These are phyloP conservation scores for Lepus townsendii DNA, from an alignment of 2,797 vertebrate species.

Conservation along the genomic window DNA sequence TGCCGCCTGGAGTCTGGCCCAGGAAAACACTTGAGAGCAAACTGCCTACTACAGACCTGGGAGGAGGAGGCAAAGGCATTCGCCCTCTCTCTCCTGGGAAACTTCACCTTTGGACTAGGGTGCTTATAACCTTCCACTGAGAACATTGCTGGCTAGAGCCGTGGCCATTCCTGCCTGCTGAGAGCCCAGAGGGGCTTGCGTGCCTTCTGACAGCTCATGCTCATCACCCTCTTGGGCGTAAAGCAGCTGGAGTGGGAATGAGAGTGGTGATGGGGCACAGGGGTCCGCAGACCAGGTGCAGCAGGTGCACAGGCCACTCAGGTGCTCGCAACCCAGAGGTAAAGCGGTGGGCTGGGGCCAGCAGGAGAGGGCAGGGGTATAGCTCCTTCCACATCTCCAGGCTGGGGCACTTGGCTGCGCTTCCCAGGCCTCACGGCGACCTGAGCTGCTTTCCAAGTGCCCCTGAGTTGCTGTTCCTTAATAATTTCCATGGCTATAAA, in stretches of 20 bases:
- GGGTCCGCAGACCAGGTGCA: not conserved
- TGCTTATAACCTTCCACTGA: constrained; percentile 18
- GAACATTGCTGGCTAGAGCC: not conserved
- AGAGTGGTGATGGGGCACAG: not conserved
- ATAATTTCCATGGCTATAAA: constrained; percentile 76
- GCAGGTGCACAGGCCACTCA: not conserved
- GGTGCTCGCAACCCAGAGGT: not conserved
- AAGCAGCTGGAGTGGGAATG: not conserved
- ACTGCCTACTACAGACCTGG: not conserved
- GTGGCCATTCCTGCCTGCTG: not conserved
- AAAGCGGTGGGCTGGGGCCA: not conserved
- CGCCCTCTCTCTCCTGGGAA: not conserved
- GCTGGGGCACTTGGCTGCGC: constrained; percentile 41
- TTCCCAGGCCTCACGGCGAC: not conserved
- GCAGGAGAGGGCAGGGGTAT: not conserved
- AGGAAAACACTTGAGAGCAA: not conserved
- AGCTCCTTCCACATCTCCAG: not conserved
- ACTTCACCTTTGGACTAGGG: not conserved
- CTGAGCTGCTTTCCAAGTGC: constrained; percentile 66
- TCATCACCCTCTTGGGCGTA: not conserved
- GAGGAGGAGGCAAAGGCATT: not conserved
- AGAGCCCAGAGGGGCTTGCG: not conserved
- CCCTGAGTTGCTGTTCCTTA: constrained; percentile 21
- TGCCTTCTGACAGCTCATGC: not conserved
- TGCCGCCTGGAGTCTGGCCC: not conserved